Evolutionary conservation across 2,888 invertebrate species (phyloP), one percentile per base, ranked within the genome.

Genomic region (Nomada fabriciana): DNA sequence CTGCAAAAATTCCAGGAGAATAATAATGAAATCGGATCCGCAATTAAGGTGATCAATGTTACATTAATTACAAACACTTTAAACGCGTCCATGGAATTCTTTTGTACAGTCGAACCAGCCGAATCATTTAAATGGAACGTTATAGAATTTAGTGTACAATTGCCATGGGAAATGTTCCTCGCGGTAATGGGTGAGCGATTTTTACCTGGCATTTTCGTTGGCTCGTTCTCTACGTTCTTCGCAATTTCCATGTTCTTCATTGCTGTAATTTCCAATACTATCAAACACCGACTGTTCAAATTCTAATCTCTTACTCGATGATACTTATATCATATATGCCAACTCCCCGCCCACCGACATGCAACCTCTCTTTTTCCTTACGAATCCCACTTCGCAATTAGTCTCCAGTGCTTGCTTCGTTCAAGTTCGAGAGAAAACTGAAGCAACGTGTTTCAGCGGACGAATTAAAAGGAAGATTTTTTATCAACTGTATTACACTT

Each of bases 281-380:
- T 74, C 76, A 73, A 75, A 78, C 60, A 64, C 67, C 25, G 65
- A 86, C 80, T 73, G 77, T 68, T 85, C 68, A 83, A 86, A 86
- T 82, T 69, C 76, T 79, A 79, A 81, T 86, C 76, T 68, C 63
- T 50, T 74, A 73, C 61, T 76, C 76, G 47, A 80, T 72, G 59
- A 79, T 78, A 83, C 71, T 83, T 86, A 83, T 86, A 86, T 83
- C 71, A 20, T 23, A 57, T 50, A 80, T 52, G 25, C 61, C 47
- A 47, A 36, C 71, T 67, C 86, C 85, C 86, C 80, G 76, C 83
- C 71, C 53, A 61, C n/a, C 18, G 43, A 29, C 63, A 50, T 29
- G 23, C 59, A 53, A 67, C 52, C 71, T 67, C 63, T 75, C 83
- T 60, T 63, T 76, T 75, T 85, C 55, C 79, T 79, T 65, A 63